Evolutionary conservation across 2,113 vertebrate genomes (phyloP).

Genomic region (Vulpes ferrilata): DNA sequence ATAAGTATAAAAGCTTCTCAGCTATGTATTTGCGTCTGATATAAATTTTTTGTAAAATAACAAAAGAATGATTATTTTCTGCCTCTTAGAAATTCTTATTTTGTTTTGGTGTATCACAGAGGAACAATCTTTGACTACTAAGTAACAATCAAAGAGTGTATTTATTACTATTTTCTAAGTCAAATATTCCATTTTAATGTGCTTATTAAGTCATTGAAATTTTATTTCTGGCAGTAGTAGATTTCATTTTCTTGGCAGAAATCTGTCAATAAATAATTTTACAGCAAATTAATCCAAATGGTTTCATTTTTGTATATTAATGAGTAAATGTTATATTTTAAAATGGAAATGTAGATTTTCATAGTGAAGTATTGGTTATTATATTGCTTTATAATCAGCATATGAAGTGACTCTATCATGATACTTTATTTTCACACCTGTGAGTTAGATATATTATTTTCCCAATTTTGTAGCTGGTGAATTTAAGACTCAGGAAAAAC

Average conservation of each 20-base stretch:
- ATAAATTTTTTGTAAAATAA: not conserved
- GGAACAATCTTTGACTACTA: not conserved
- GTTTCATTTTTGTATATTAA: not conserved
- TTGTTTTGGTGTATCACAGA: not conserved
- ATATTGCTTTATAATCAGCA: not conserved
- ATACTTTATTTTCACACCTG: not conserved
- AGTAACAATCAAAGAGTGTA: not conserved
- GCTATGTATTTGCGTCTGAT: not conserved
- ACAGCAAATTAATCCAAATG: not conserved
- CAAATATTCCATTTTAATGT: not conserved
- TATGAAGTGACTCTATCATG: not conserved
- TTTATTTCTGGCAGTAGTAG: slow-evolving; percentile 15
- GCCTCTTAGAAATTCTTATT: not conserved
- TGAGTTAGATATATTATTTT: not conserved
- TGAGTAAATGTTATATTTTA: slow-evolving; percentile 24
- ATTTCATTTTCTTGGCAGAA: not conserved
- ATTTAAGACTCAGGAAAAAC: not conserved
- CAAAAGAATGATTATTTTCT: not conserved
- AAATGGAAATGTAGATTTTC: not conserved
- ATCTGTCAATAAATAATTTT: not conserved
- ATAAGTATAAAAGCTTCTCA: not conserved
- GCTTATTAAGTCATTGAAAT: not conserved
- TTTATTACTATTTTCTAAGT: slow-evolving; percentile 38
- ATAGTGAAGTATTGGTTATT: not conserved
- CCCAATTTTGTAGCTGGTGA: not conserved